Conservation (phyloP, 2,888 invertebrate species). For the Azorinus chamasolen region DNA sequence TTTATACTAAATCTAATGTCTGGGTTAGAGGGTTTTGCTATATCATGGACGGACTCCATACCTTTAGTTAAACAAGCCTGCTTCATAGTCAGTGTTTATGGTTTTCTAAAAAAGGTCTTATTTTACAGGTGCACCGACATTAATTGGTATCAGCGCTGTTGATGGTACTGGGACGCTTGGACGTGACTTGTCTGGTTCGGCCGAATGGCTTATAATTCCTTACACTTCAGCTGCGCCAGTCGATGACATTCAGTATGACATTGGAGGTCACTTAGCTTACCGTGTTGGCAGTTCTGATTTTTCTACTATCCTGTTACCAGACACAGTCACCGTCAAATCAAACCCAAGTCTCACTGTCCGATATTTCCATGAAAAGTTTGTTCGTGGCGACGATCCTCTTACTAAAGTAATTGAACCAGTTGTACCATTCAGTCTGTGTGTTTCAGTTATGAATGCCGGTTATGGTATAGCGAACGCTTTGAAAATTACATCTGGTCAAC, state of each 20-base stretch:
- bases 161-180: slow-evolving; percentile 63
- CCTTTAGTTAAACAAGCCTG: too few relatives aligned
- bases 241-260: slow-evolving; percentile 37
- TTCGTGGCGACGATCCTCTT: slow-evolving; percentile 72
- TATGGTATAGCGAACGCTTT: slow-evolving; percentile 68
- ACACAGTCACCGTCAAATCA: slow-evolving; percentile 74
- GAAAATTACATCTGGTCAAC: slow-evolving; percentile 73
- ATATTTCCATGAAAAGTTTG: slow-evolving; percentile 76
- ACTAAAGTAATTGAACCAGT: slow-evolving; percentile 66
- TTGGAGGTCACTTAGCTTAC: slow-evolving; percentile 75
- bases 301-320: slow-evolving; percentile 71
- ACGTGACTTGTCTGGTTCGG: slow-evolving; percentile 48
- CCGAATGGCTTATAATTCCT: too few relatives aligned
- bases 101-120: too few relatives aligned
- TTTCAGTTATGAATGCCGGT: slow-evolving; percentile 68
- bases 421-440: slow-evolving; percentile 72
- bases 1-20: too few relatives aligned
- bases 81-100: too few relatives aligned
- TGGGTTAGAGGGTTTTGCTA: too few relatives aligned
- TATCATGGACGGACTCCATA: too few relatives aligned
- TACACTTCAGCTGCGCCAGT: too few relatives aligned
- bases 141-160: slow-evolving; percentile 65
- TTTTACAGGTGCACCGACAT: slow-evolving; percentile 58
- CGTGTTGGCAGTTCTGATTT: slow-evolving; percentile 64
- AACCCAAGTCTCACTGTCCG: slow-evolving; percentile 71